Evolutionary conservation across 2,888 invertebrate genomes (phyloP), one percentile per base, ranked within the genome.

Genomic region (Dynastes maya): DNA sequence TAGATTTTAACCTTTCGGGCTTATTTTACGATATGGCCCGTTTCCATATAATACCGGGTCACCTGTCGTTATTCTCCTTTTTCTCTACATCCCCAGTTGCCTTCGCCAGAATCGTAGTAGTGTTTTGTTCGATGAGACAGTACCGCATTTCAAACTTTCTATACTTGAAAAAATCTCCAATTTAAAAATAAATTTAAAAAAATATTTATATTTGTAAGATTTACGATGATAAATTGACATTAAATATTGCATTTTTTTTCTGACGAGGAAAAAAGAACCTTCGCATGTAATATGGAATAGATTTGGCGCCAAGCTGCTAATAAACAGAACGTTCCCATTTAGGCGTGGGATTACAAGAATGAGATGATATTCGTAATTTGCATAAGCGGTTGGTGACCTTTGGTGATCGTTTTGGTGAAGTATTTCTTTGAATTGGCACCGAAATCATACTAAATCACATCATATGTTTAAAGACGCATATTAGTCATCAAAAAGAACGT

Each of bases 21-120:
- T 82, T 84, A 83, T 82, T 84, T 85, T 84, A 84, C 82, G 83
- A 83, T 82, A 83, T 83, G 83, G 84, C 81, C 83, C 83, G 83
- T 83, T 84, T 84, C 82, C 84, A 84, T 85, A 84, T 84, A 83
- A 84, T 85, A 84, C 84, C 84, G 82, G 84, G 82, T 83, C 84
- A 83, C 79, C 80, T 81, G 81, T 80, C 75, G 80, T 80, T 53
- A 16, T 45, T 76, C 64, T 64, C 40, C 53, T 72, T 72, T 45
- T 45, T 27, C 3, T 13, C 9, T 5, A 37, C 32, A 37, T 37
- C 32, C 29, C 45, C 45, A 8, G 45, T n/a, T 16, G 22, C 22
- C 37, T 58, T 72, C 58, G 37, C 51, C 64, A 29, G 16, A 45
- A 67, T 40, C 67, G 32, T 58, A 32, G 51, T 58, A 40, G 55